phyloP scores from a whole-genome alignment of 1,140 invertebrate species.

The Rhynchophorus ferrugineus region DNA sequence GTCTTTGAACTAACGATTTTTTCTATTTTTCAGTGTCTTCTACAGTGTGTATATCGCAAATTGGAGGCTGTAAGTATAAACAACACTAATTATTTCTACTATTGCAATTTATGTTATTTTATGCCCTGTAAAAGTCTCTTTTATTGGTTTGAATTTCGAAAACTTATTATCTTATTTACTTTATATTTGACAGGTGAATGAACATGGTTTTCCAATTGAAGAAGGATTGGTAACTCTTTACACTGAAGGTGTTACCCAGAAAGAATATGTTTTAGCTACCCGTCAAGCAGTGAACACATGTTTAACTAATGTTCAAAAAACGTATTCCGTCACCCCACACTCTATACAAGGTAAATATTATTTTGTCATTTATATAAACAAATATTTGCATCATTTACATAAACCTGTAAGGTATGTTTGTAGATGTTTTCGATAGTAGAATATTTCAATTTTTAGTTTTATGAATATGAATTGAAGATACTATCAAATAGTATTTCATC shows the following conservation, averaged over 20 bases:
- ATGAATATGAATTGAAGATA: too few species aligned
- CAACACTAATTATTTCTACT: background rate
- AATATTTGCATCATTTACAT: too few species aligned
- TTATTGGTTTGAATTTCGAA: too few species aligned
- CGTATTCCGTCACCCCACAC: conserved; percentile 23
- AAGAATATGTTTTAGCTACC: conserved; percentile 62
- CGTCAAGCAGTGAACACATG: conserved; percentile 57
- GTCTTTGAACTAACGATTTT: background rate
- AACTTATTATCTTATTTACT: too few species aligned
- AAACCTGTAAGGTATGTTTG: too few species aligned
- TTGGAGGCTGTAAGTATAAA: conserved; percentile 55
- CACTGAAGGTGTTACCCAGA: conserved; percentile 60
- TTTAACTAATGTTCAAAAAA: conserved; percentile 39
- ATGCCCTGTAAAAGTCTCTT: background rate
- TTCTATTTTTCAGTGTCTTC: conserved; percentile 47
- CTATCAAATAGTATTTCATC: too few species aligned
- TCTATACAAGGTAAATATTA: conserved; percentile 26
- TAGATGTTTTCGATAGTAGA: too few species aligned
- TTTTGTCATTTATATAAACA: too few species aligned
- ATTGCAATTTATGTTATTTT: background rate
- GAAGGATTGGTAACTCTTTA: conserved; percentile 60
- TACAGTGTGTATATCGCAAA: conserved; percentile 60
- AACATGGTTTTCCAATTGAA: conserved; percentile 54
- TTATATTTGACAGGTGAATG: conserved; percentile 44
- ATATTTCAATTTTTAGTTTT: too few species aligned